phyloP scores from a whole-genome alignment of 2,888 invertebrate genomes.

The Dorcus parallelipipedus region DNA sequence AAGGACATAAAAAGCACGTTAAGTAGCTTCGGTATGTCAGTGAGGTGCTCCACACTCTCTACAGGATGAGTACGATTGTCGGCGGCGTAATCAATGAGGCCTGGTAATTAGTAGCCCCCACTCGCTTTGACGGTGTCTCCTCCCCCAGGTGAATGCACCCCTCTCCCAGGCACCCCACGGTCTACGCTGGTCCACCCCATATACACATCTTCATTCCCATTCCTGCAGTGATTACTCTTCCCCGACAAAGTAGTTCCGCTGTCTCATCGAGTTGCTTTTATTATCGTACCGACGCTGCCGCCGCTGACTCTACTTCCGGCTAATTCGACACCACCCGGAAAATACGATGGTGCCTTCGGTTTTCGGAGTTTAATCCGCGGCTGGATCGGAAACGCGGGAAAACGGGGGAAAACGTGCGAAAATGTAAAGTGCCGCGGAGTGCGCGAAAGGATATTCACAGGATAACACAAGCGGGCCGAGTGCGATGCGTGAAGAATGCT shows the following conservation, averaged over 20 bases:
- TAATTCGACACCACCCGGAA: not conserved
- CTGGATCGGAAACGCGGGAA: too few relatives aligned
- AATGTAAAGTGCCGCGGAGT: constrained; percentile 6
- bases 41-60: constrained; percentile 14
- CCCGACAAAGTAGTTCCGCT: constrained; percentile 33
- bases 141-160: constrained; percentile 20
- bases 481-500: constrained; percentile 28
- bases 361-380: too few relatives aligned
- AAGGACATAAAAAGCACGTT: constrained; percentile 14
- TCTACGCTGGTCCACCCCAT: constrained; percentile 36
- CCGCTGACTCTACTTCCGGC: constrained; percentile 23
- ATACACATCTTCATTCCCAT: constrained; percentile 37
- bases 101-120: constrained; percentile 28
- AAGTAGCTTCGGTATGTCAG: constrained; percentile 18
- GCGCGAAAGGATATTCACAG: constrained; percentile 1
- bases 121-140: constrained; percentile 25
- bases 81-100: constrained; percentile 18
- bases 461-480: constrained; percentile 1
- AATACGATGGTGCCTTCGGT: too few relatives aligned
- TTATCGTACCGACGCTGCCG: constrained; percentile 28
- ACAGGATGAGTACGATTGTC: constrained; percentile 17
- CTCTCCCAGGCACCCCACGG: constrained; percentile 46
- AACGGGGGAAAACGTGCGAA: not conserved
- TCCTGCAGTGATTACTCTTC: constrained; percentile 38
- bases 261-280: constrained; percentile 34